Evolutionary conservation across 2,888 invertebrate genomes (phyloP).

Genomic region (Drosophila gaucha): DNA sequence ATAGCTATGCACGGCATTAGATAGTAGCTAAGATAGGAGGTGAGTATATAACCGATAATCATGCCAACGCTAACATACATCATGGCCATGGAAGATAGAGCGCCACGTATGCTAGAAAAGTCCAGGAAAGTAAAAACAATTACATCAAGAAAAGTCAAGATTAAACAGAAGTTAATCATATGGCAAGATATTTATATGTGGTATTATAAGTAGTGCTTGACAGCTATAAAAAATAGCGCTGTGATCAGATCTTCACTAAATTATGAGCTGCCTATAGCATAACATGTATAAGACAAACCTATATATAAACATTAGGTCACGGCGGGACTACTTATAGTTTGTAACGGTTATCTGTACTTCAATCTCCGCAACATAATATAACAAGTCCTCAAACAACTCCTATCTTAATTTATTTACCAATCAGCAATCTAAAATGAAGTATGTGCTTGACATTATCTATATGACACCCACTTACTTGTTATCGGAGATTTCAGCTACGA

Average conservation of each 20-base stretch:
- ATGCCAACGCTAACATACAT: conserved; percentile 77
- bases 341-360: too few species aligned
- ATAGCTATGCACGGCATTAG: conserved; percentile 73
- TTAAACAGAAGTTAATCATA: background rate
- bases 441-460: background rate
- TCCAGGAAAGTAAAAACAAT: background rate
- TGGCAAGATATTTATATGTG: background rate
- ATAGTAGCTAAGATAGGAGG: conserved; percentile 68
- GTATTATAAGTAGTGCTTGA: background rate
- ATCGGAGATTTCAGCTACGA: conserved; percentile 80
- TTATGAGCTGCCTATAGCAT: too few species aligned
- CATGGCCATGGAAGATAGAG: conserved; percentile 72
- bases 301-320: too few species aligned
- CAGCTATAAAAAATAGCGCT: background rate
- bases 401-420: too few species aligned
- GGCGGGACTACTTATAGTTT: too few species aligned
- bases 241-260: background rate
- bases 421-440: too few species aligned
- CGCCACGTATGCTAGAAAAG: conserved; percentile 69
- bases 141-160: background rate
- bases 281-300: too few species aligned
- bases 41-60: conserved; percentile 66
- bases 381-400: too few species aligned
- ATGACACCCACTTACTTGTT: conserved; percentile 64
- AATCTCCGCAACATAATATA: too few species aligned